Evolutionary conservation across 1,140 invertebrate species (phyloP).

Genomic region (Tetraneura akinire): DNA sequence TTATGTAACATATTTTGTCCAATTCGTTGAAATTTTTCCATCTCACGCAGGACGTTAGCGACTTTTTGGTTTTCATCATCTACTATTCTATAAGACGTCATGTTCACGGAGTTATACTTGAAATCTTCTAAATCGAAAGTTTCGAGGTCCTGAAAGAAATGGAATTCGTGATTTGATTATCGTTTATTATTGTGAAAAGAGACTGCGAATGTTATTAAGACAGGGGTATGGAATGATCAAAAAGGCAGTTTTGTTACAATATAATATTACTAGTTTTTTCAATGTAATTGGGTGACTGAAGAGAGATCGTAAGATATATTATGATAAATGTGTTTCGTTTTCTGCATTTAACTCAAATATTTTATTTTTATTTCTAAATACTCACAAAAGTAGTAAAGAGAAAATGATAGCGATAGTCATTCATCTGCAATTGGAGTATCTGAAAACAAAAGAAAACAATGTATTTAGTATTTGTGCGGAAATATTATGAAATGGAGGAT

Average conservation of each 20-base stretch:
- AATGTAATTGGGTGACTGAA: no score
- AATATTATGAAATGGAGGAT: neutral
- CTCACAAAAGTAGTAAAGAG: slow-evolving; percentile 92
- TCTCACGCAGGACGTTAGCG: slow-evolving; percentile 75
- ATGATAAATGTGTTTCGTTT: no score
- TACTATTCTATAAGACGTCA: slow-evolving; percentile 86
- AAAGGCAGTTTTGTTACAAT: no score
- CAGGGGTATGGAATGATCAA: no score
- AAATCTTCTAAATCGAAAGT: slow-evolving; percentile 90
- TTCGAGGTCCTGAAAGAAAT: slow-evolving; percentile 75
- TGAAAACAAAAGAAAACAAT: slow-evolving; percentile 62
- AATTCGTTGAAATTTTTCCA: slow-evolving; percentile 85
- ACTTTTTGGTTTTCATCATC: slow-evolving; percentile 78
- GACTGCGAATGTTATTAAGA: no score
- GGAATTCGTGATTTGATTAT: neutral
- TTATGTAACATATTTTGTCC: slow-evolving; percentile 77
- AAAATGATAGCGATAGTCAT: slow-evolving; percentile 90
- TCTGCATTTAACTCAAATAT: neutral
- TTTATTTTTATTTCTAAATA: slow-evolving; percentile 57
- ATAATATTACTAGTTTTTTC: no score
- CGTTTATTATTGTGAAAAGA: no score
- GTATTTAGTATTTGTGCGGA: neutral
- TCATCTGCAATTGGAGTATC: slow-evolving; percentile 91
- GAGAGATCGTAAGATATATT: no score
- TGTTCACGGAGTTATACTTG: slow-evolving; percentile 91